phyloP scores from a whole-genome alignment of 1,140 invertebrate genomes.

The Coptotermes formosanus region DNA sequence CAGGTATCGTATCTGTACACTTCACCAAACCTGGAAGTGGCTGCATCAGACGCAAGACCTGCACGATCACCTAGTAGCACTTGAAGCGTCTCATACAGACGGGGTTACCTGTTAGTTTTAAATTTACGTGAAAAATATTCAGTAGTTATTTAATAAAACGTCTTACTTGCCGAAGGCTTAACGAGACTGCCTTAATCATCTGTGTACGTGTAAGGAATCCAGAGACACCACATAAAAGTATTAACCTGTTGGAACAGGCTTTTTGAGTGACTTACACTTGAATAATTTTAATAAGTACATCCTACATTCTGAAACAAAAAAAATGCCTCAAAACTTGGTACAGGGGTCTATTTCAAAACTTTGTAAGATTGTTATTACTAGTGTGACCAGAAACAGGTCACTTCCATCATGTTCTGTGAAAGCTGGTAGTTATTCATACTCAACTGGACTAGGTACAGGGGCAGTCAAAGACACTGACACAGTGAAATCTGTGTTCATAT shows the following conservation, averaged over 20 bases:
- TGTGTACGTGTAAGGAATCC: background rate
- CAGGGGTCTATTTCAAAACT: background rate
- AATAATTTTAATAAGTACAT: background rate
- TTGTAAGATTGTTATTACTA: background rate
- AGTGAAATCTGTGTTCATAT: conserved; percentile 86
- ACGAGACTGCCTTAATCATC: background rate
- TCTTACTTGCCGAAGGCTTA: background rate
- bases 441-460: background rate
- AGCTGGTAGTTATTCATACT: background rate
- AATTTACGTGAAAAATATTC: background rate
- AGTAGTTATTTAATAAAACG: background rate
- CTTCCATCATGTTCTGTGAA: background rate
- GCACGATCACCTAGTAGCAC: conserved; percentile 79
- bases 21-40: conserved; percentile 92
- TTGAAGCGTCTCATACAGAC: conserved; percentile 70
- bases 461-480: conserved; percentile 46
- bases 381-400: background rate
- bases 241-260: background rate
- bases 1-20: conserved; percentile 75
- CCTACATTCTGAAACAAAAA: background rate
- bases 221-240: background rate
- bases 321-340: conserved; percentile 23
- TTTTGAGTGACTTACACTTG: background rate
- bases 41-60: conserved; percentile 82
- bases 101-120: conserved; percentile 22